Evolutionary conservation across 2,888 invertebrate species (phyloP), one percentile per base, ranked within the genome.

Genomic region (Acholoe squamosa): DNA sequence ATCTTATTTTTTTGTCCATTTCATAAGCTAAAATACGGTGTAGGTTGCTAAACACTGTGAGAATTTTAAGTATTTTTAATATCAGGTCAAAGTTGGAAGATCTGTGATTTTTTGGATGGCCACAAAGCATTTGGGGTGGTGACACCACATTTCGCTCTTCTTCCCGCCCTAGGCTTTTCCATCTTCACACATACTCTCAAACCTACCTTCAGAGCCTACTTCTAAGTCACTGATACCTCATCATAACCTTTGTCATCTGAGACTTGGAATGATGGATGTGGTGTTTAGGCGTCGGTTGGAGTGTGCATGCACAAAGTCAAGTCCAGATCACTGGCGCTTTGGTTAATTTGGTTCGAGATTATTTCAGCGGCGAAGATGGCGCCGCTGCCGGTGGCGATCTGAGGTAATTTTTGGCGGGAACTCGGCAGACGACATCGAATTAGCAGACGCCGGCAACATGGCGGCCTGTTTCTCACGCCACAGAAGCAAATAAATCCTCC

Each of bases 361-460:
- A 71, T 71, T 71, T 28, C 28, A 14, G 25, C 71, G 61, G 61
- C 61, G n/a, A 5, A 3, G 61, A 3, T 3, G 14, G 5, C 61
- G 71, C 28, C 31, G 71, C 71, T 28, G 7, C 1, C 71, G 71
- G 28, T 71, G 71, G 14, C 28, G 7, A 28, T 25, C 1, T 25
- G 25, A n/a, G 28, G 71, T 28, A 1, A 71, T 71, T 71, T 71
- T 71, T 71, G 71, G 71, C 71, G 71, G 71, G 71, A 71, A 71
- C 71, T 7, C 71, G 16, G 71, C 71, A 71, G 25, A 71, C 71
- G 71, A 71, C 71, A 71, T 16, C 16, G 71, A 71, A 71, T 71
- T 71, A 71, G 71, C n/a, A 28, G 31, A 28, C 25, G 28, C 71
- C 25, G 71, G 71, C 71, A 71, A 71, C 71, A 71, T 28, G 25